A percentile compares a stretch with the other conserved stretches of the same genome.
These are phyloP conservation scores for Syrista parreyssii DNA, from an alignment of 2,888 invertebrate species.

Conservation along the genomic window DNA sequence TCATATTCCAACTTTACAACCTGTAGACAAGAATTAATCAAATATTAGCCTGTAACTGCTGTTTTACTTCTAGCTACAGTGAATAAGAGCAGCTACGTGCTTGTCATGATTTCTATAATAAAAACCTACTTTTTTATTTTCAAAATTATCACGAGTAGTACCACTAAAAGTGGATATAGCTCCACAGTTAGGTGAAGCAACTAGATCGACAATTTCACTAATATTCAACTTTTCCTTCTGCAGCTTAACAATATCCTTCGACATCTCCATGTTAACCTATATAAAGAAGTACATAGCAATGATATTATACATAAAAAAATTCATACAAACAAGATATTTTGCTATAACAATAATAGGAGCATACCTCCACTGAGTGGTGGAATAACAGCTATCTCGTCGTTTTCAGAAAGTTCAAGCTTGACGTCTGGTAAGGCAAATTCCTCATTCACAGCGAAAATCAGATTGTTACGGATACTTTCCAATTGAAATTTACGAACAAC, in stretches of 20 bases:
- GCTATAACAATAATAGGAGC: constrained; percentile 28
- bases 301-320: not conserved
- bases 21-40: constrained; percentile 60
- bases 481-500: constrained; percentile 76
- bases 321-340: not conserved
- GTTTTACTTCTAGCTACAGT: not conserved
- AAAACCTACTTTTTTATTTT: constrained; percentile 75
- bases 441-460: constrained; percentile 88
- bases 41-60: not conserved
- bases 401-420: constrained; percentile 71
- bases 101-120: not conserved
- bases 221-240: constrained; percentile 76
- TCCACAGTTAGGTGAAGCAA: constrained; percentile 81
- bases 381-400: constrained; percentile 90
- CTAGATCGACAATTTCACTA: constrained; percentile 75
- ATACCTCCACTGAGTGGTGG: constrained; percentile 95
- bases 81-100: not conserved
- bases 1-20: constrained; percentile 94
- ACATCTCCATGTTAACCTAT: constrained; percentile 54
- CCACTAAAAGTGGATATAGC: constrained; percentile 92
- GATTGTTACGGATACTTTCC: constrained; percentile 74
- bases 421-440: constrained; percentile 73
- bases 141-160: constrained; percentile 86
- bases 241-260: constrained; percentile 79
- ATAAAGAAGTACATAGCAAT: constrained; percentile 7